phyloP scores from a whole-genome alignment of 2,113 vertebrate genomes.

The Fregetta grallaria region DNA sequence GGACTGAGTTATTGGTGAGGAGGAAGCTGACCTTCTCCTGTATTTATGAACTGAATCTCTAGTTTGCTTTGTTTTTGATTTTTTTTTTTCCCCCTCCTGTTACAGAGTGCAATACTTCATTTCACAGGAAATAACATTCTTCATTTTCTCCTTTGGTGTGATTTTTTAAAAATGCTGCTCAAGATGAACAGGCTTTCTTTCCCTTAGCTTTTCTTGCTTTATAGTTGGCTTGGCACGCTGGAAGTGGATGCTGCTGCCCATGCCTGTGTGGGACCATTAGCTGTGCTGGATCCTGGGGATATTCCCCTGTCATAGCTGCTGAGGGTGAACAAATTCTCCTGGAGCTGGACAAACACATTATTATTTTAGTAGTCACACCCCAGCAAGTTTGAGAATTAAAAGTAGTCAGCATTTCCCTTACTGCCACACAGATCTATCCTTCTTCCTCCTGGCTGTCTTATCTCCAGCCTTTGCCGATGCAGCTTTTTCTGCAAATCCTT shows the following conservation, averaged over 20 bases:
- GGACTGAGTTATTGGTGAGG: slow-evolving; percentile 10
- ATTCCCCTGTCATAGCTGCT: neutral
- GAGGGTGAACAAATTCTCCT: neutral
- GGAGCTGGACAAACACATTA: neutral
- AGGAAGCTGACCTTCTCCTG: slow-evolving; percentile 52
- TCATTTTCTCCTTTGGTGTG: neutral
- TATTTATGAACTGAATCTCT: slow-evolving; percentile 34
- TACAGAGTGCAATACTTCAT: neutral
- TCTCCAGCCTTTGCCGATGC: neutral
- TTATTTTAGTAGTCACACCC: neutral
- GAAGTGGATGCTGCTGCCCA: neutral
- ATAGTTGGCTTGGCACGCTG: neutral
- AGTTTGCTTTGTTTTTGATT: neutral
- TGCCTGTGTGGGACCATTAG: neutral
- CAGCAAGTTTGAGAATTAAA: neutral
- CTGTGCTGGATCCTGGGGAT: neutral
- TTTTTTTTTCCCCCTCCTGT: rapidly evolving
- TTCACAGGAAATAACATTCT: neutral
- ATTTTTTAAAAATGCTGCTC: neutral
- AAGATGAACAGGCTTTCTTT: neutral
- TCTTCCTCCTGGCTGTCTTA: neutral
- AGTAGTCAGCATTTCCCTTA: neutral
- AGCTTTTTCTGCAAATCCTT: neutral
- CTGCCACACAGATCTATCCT: neutral
- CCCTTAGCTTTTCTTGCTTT: neutral